A percentile compares a stretch with the other conserved stretches of the same genome.
These are phyloP conservation scores for Oryctolagus cuniculus DNA, from an alignment of 2,113 vertebrate genomes.

Conservation along the genomic window mOryCun1.1 NC_091442.1:33119001-33119500, in stretches of 20 bases:
- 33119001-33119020: slow-evolving; percentile 71
- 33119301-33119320: slow-evolving; percentile 12
- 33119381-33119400: background rate
- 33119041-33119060: slow-evolving; percentile 14
- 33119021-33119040: slow-evolving; percentile 45
- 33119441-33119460: slow-evolving; percentile 33
- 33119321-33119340: background rate
- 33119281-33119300: background rate
- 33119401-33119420: background rate
- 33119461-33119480: background rate
- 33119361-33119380: background rate
- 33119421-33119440: background rate
- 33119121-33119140: background rate
- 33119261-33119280: slow-evolving; percentile 57
- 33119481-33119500: background rate
- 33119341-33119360: slow-evolving; percentile 34
- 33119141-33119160: background rate
- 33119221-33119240: slow-evolving; percentile 33
- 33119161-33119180: slow-evolving; percentile 38
- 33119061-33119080: background rate
- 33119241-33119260: slow-evolving; percentile 19
- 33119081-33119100: slow-evolving; percentile 22
- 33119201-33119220: slow-evolving; percentile 51
- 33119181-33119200: slow-evolving; percentile 37
- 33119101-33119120: slow-evolving; percentile 46